Percentiles rank a stretch among this genome's conserved stretches.
These are phyloP conservation scores for Drosophila sp. DNA, from an alignment of 1,140 invertebrate species.

Conservation along the genomic window DNA sequence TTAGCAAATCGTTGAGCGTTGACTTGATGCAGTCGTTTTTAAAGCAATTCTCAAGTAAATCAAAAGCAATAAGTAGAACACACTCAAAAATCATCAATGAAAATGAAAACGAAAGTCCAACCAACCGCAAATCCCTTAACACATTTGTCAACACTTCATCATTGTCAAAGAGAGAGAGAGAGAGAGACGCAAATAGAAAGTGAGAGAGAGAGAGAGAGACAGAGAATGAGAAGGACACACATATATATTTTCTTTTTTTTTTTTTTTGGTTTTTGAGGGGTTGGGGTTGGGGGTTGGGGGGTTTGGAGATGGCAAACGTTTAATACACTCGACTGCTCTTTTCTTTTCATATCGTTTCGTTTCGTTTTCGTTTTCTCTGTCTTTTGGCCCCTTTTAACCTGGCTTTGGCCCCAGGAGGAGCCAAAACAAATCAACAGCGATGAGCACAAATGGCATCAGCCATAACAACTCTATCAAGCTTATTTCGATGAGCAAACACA, in stretches of 20 bases:
- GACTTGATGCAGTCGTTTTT: no score
- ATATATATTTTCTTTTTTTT: slow-evolving; percentile 17
- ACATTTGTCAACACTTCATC: slow-evolving; percentile 82
- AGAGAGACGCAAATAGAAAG: background rate
- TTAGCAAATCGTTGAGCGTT: slow-evolving; percentile 1
- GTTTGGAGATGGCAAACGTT: slow-evolving; percentile 55
- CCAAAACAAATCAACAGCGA: slow-evolving; percentile 76
- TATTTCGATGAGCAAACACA: slow-evolving; percentile 75
- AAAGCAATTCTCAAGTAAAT: slow-evolving; percentile 46
- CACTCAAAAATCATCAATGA: slow-evolving; percentile 61
- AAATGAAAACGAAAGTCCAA: slow-evolving; percentile 47
- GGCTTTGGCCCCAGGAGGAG: slow-evolving; percentile 34
- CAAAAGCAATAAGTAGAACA: slow-evolving; percentile 53
- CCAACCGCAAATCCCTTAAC: slow-evolving; percentile 80
- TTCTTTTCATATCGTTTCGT: background rate
- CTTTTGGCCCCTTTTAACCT: slow-evolving; percentile 48
- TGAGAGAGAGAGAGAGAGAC: background rate
- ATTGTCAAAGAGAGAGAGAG: slow-evolving; percentile 56
- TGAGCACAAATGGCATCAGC: slow-evolving; percentile 74
- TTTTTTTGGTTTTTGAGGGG: background rate
- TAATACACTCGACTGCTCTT: slow-evolving; percentile 66
- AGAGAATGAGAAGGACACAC: background rate
- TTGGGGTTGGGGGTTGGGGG: no score
- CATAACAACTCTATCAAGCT: slow-evolving; percentile 80
- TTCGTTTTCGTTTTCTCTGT: slow-evolving; percentile 1